A percentile compares a stretch with the other conserved stretches of the same genome.
Evolutionary conservation across 2,888 invertebrate genomes (phyloP).

Genomic region (Embidobia sp.): DNA sequence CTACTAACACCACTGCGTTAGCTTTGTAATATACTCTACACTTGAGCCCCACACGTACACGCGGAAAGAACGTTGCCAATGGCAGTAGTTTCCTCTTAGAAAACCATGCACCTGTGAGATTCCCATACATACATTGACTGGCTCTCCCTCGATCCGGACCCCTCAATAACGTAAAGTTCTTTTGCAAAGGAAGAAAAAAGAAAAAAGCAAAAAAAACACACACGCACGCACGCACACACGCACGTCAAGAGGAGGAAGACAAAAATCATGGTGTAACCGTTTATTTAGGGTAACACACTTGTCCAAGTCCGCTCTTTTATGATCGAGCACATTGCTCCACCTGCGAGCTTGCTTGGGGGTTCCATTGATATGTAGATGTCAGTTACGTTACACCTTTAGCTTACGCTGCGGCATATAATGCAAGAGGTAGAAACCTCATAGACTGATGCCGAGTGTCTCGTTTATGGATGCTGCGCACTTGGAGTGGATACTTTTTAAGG

Average conservation of each 20-base stretch:
- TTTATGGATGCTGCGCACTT: conserved; percentile 50
- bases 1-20: conserved; percentile 67
- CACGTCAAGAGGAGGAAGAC: conserved; percentile 57
- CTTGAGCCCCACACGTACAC: conserved; percentile 50
- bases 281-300: conserved; percentile 78
- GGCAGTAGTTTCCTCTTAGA: conserved; percentile 74
- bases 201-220: conserved; percentile 40
- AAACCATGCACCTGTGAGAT: conserved; percentile 81
- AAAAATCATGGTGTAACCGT: conserved; percentile 80
- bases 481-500: conserved; percentile 33
- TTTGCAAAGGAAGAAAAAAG: conserved; percentile 47
- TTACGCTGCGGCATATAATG: conserved; percentile 71
- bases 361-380: conserved; percentile 79
- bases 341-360: conserved; percentile 77
- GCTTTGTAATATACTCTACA: conserved; percentile 59
- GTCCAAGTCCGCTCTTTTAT: conserved; percentile 76
- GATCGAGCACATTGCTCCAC: conserved; percentile 77
- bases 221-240: conserved; percentile 8
- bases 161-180: conserved; percentile 72
- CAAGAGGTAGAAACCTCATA: conserved; percentile 27
- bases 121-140: conserved; percentile 75
- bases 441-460: conserved; percentile 21
- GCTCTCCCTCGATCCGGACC: conserved; percentile 71
- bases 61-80: conserved; percentile 67
- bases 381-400: conserved; percentile 77